Conservation (phyloP, 2,113 vertebrate genomes). For the Brachyistius frenatus region DNA sequence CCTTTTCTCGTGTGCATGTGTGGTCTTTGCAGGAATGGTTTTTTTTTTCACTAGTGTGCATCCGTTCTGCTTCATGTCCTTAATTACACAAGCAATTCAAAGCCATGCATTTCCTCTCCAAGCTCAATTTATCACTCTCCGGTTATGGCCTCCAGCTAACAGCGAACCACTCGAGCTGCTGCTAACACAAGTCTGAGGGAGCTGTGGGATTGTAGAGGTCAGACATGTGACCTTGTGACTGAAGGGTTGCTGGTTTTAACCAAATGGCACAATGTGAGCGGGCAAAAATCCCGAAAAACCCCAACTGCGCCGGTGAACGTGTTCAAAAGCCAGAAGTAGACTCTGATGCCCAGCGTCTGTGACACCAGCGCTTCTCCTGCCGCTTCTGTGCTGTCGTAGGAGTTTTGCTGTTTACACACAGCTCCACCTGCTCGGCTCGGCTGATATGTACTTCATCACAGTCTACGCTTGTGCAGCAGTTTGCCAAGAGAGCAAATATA, state of each 20-base stretch:
- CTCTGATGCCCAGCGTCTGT: background rate
- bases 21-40: background rate
- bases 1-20: background rate
- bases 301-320: background rate
- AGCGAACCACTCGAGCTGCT: conserved; percentile 2
- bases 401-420: background rate
- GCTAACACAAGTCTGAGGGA: background rate
- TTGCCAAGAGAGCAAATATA: too few relatives aligned
- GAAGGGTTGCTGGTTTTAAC: conserved; percentile 2
- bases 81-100: background rate
- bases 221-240: conserved; percentile 7
- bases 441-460: too few relatives aligned
- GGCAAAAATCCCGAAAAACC: background rate
- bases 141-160: conserved; percentile 3
- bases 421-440: background rate
- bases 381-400: background rate
- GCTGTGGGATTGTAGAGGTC: background rate
- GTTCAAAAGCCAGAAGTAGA: background rate
- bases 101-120: background rate
- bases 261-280: background rate
- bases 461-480: too few relatives aligned
- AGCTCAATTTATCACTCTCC: background rate
- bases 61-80: background rate
- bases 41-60: background rate
- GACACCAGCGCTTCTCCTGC: background rate